Conservation (phyloP, 2,888 invertebrate species). For the Pandemis corylana region DNA sequence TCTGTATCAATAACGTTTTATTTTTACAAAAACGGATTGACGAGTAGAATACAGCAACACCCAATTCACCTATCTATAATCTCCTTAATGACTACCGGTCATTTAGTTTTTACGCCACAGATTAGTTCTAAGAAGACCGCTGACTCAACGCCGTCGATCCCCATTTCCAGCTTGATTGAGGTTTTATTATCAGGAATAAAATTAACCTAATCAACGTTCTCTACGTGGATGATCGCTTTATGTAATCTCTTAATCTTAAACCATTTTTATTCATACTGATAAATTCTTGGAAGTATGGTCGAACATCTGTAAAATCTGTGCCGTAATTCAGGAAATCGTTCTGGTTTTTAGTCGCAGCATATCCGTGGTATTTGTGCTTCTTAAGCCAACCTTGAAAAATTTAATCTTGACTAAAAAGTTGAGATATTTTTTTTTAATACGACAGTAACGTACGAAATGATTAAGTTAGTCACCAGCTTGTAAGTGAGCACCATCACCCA, state of each 20-base stretch:
- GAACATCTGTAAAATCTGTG: background rate
- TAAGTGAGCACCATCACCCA: no score
- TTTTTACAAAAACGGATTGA: background rate
- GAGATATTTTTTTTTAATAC: no score
- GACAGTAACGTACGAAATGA: no score
- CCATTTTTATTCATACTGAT: background rate
- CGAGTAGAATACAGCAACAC: constrained; percentile 13
- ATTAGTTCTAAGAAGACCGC: constrained; percentile 42
- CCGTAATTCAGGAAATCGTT: no score
- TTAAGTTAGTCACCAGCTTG: no score
- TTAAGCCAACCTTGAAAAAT: no score
- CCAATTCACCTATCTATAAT: constrained; percentile 48
- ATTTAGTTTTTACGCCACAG: constrained; percentile 48
- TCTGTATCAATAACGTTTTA: no score
- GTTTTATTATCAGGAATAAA: constrained; percentile 28
- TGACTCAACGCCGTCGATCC: constrained; percentile 24
- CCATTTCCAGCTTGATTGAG: constrained; percentile 21
- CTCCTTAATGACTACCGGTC: constrained; percentile 72
- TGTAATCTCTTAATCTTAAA: constrained; percentile 10
- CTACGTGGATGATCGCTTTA: constrained; percentile 7
- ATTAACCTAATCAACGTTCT: constrained; percentile 7
- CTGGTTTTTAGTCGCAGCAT: no score
- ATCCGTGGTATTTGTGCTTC: no score
- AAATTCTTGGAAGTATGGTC: constrained; percentile 14
- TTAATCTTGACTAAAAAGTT: no score